Percentiles rank a stretch among this genome's conserved stretches.
These are phyloP conservation scores for Dicentrarchus labrax DNA, from an alignment of 2,113 vertebrate species.

Conservation along the genomic window DNA sequence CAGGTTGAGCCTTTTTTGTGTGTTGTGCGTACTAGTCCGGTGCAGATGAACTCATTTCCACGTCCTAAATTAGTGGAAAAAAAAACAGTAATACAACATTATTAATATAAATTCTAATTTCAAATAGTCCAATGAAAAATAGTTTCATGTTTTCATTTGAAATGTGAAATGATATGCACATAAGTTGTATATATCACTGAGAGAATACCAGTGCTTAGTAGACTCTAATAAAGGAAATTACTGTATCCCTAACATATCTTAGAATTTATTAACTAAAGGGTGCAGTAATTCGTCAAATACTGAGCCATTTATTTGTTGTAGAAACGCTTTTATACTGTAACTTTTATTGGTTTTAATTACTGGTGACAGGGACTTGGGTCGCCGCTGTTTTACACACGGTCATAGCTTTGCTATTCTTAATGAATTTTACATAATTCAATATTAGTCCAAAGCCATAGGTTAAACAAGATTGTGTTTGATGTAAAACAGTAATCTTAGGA, in stretches of 20 bases:
- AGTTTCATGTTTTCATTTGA: not conserved
- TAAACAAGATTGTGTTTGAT: not conserved
- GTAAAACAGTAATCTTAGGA: not conserved
- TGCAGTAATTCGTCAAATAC: not conserved
- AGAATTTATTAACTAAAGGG: not conserved
- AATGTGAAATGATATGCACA: not conserved
- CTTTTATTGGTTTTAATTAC: not conserved
- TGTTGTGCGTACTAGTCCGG: conserved; percentile 5
- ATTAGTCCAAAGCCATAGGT: not conserved
- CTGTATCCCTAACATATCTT: not conserved
- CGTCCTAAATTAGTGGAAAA: not conserved
- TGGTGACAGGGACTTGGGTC: no score
- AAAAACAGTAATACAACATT: not conserved
- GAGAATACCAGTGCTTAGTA: not conserved
- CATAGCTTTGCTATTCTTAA: not conserved
- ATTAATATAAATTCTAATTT: not conserved
- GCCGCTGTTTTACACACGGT: conserved; percentile 13
- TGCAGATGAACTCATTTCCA: not conserved
- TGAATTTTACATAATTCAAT: not conserved
- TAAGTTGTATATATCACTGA: not conserved
- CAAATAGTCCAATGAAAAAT: not conserved
- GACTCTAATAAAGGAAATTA: not conserved
- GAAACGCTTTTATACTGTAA: not conserved
- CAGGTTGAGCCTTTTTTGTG: not conserved
- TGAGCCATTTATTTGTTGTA: not conserved